Evolutionary conservation across 2,888 invertebrate species (phyloP), one percentile per base, ranked within the genome.

Genomic region (Coremacera marginata): DNA sequence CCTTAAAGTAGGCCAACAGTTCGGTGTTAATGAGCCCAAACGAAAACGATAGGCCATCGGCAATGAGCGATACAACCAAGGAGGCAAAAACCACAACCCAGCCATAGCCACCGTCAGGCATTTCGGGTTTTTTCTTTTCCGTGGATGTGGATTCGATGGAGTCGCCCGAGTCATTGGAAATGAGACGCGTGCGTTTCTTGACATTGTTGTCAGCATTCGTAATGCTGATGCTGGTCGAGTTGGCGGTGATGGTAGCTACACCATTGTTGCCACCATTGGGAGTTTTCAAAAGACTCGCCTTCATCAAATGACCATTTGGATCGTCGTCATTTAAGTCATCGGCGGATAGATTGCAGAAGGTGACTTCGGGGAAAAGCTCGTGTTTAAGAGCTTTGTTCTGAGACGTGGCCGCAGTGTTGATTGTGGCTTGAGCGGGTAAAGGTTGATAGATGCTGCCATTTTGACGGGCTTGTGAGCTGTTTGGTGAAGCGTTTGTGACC

Each of bases 21-120:
- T 96, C 94, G 0, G 95, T 94, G 86, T 95, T 96, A 9, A 98
- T 91, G 22, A 98, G 90, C 0, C 98, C 98, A 88, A 98, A 98
- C 1, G 96, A 96, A 88, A 98, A 97, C 71, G 96, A 96, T 76
- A 98, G 93, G 0, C 98, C 98, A 88, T 98, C 98, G 55, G 96
- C 96, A 70, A 98, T 94, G 90, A 96, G 93, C 25, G 96, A 96
- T 77, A 97, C 93, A 60, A 96, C 88, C 81, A 98, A 93, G 0
- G 96, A 95, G 4, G 96, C 94, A 55, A 94, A 88, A 0, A 98
- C 97, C 1, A 98, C 95, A 49, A 89, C 87, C 90, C 90, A 89
- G 14, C 89, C 89, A 76, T 87, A 89, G 22, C 89, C 89, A 16
- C 89, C 90, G 80, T 89, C 89, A 0, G 89, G 89, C 79, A 89